phyloP scores from a whole-genome alignment of 2,888 invertebrate species.

The Clivina fossor region DNA sequence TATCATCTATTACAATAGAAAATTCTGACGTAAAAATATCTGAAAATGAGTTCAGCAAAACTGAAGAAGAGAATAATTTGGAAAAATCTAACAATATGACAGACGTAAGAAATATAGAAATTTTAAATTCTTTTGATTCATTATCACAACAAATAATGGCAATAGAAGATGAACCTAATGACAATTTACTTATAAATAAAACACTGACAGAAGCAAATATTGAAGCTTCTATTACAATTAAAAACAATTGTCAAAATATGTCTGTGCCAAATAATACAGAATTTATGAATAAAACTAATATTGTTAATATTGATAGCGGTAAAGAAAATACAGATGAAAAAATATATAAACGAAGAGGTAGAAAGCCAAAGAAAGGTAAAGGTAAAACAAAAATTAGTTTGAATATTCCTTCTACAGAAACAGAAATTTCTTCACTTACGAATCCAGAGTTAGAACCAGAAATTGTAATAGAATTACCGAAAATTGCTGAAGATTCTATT shows the following conservation, averaged over 20 bases:
- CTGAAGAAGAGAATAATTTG: slow-evolving; percentile 26
- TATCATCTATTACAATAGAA: slow-evolving; percentile 9
- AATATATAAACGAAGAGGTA: slow-evolving; percentile 14
- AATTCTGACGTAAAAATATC: slow-evolving; percentile 26
- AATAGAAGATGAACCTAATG: slow-evolving; percentile 27
- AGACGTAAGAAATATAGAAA: slow-evolving; percentile 10
- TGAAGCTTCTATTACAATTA: slow-evolving; percentile 8
- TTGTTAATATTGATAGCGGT: slow-evolving; percentile 31
- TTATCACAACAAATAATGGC: slow-evolving; percentile 22
- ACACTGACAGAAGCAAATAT: slow-evolving; percentile 28
- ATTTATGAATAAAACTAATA: slow-evolving; percentile 32
- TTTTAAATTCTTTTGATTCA: slow-evolving; percentile 14
- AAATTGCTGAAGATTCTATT: too few species aligned
- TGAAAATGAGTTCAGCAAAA: slow-evolving; percentile 22
- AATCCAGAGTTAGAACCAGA: too few species aligned
- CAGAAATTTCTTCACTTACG: not conserved
- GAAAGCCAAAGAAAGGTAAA: slow-evolving; percentile 1
- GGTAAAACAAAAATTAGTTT: not conserved
- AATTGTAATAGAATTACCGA: too few species aligned
- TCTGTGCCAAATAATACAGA: slow-evolving; percentile 33
- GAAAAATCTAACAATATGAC: too few species aligned
- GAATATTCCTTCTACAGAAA: not conserved
- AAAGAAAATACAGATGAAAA: slow-evolving; percentile 28
- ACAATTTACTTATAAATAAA: slow-evolving; percentile 23
- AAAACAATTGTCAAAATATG: slow-evolving; percentile 10